Base-by-base conservation (phyloP, 2,113 vertebrate species). In the Miniopterus natalensis region DNA sequence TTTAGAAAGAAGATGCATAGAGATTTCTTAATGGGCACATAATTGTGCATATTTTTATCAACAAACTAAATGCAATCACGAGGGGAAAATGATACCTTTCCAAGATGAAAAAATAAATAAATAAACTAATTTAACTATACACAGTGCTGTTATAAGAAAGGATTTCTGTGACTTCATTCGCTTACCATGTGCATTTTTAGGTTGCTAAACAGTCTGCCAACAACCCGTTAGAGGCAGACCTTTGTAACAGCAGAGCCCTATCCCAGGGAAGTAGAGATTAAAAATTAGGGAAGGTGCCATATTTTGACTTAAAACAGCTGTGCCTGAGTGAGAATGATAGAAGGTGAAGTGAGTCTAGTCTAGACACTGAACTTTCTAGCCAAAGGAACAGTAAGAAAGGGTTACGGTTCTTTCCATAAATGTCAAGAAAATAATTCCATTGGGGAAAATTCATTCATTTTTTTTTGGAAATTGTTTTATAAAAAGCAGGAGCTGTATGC, bases 391-490 rank as follows among this genome's bases (percentile, higher is more conserved):
- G 7, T 42, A 49, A 36, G 57, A 90, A 95, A 88, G 14, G 40
- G 11, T 73, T 85, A 63, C 15, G 90, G 61, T 45, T 84, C 75
- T 95, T 14, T 0, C 73, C 42, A 45, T 65, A 97, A 96, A 96
- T 20, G 83, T 29, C 40, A 77, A 89, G 70, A 40, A 96, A 97
- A 92, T 89, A 40, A 93, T 97, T 96, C 66, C 20, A 71, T 8
- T 78, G 63, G 81, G 79, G 96, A 95, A 88, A 94, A 1, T 45
- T 55, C 55, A 84, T 31, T 88, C 25, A 95, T 92, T 92, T 96
- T 89, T 96, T 51, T 88, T 95, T 87, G 55, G 2, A 83, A 65
- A 88, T 55, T 94, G 13, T 92, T 97, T 96, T 93, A 36, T 68
- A 61, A 65, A 80, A 97, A 95, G 66, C 92, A 84, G 20, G 6